phyloP scores from a whole-genome alignment of 2,888 invertebrate genomes.

The Hirtodrosophila alboralis region DNA sequence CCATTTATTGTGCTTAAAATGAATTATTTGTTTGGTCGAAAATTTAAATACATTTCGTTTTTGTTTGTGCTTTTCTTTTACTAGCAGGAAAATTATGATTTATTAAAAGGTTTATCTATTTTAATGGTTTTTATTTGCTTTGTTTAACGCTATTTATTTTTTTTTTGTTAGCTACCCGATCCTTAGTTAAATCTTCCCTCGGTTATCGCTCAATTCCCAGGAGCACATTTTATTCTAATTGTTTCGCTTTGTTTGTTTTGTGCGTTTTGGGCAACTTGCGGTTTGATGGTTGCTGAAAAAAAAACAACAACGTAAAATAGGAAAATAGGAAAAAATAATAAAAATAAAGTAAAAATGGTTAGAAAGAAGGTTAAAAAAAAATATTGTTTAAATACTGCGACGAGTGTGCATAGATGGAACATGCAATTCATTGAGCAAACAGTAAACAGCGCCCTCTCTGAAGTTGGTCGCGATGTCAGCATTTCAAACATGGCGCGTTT shows the following conservation, averaged over 20 bases:
- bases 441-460: constrained; percentile 7
- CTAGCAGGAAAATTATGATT: constrained; percentile 22
- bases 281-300: constrained; percentile 24
- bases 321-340: too few species aligned
- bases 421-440: constrained; percentile 64
- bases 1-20: neutral
- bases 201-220: constrained; percentile 54
- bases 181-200: constrained; percentile 30
- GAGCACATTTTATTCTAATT: constrained; percentile 81
- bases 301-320: too few species aligned
- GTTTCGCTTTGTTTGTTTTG: constrained; percentile 76
- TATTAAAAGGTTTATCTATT: constrained; percentile 35
- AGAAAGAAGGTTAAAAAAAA: constrained; percentile 11
- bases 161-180: constrained; percentile 4
- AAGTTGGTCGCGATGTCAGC: constrained; percentile 32
- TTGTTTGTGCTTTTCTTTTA: neutral
- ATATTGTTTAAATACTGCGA: constrained; percentile 28
- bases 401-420: constrained; percentile 17
- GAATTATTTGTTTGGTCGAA: neutral
- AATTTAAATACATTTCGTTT: constrained; percentile 9
- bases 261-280: constrained; percentile 37
- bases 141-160: constrained; percentile 11
- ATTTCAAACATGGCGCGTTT: constrained; percentile 37
- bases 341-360: constrained; percentile 24
- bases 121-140: constrained; percentile 33